These are phyloP conservation scores for Steinernema feltiae DNA, from an alignment of 1,140 invertebrate genomes.

Conservation along the genomic window DNA sequence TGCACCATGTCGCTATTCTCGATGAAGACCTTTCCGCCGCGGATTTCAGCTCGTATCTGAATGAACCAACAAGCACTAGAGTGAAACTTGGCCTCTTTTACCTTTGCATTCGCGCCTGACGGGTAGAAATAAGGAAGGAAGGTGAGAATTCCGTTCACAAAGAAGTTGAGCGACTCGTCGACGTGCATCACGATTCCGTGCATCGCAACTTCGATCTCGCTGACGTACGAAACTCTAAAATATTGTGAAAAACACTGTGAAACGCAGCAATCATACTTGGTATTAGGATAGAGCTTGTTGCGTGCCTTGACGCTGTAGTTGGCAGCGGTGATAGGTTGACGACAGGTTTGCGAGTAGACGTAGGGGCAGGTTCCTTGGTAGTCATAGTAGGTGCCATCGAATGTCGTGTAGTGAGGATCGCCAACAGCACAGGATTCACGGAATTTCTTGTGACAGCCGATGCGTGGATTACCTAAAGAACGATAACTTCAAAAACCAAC, in stretches of 20 bases:
- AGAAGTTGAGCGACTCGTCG: slow-evolving; percentile 1
- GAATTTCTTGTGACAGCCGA: not conserved
- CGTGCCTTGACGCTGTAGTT: slow-evolving; percentile 20
- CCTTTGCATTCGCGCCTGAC: not conserved
- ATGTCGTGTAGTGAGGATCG: slow-evolving; percentile 39
- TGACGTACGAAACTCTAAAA: not conserved
- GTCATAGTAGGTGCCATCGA: slow-evolving; percentile 34
- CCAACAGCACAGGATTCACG: slow-evolving; percentile 27
- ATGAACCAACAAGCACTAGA: too few relatives aligned
- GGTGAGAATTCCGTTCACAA: not conserved
- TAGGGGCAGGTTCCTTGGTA: slow-evolving; percentile 41
- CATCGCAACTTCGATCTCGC: slow-evolving; percentile 15
- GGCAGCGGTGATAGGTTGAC: slow-evolving; percentile 4
- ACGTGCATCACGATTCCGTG: slow-evolving; percentile 24
- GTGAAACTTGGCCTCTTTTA: not conserved
- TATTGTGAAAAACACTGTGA: not conserved
- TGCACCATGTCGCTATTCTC: not conserved
- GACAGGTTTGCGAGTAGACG: slow-evolving; percentile 27
- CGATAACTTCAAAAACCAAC: not conserved
- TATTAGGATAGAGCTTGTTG: slow-evolving; percentile 22
- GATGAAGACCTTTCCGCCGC: not conserved
- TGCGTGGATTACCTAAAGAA: not conserved
- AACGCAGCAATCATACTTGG: slow-evolving; percentile 16
- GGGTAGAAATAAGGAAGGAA: not conserved
- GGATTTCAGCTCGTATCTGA: not conserved